Evolutionary conservation across 1,140 invertebrate genomes (phyloP).

Genomic region (Bombus terrestris): DNA sequence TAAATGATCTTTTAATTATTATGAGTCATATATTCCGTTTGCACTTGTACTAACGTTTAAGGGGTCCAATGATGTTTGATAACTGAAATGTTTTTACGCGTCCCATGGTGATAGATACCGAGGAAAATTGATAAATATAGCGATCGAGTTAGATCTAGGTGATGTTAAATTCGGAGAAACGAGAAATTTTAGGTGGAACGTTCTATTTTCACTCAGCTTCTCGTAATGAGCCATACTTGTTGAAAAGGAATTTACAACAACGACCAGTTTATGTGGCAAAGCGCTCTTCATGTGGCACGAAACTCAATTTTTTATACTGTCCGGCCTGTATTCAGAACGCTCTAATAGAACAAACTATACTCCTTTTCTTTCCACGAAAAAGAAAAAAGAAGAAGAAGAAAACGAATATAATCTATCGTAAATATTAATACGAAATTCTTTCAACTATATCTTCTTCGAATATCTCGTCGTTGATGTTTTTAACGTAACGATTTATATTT

Average conservation of each 20-base stretch:
- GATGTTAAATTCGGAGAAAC: not conserved
- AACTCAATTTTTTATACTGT: conserved; percentile 53
- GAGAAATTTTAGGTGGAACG: not conserved
- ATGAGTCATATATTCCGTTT: not conserved
- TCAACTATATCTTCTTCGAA: not conserved
- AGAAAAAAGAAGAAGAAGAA: not conserved
- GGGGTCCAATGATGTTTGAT: not conserved
- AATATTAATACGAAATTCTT: not conserved
- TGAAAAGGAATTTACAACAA: conserved; percentile 27
- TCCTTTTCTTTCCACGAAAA: conserved; percentile 18
- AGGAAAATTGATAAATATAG: not conserved
- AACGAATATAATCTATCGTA: not conserved
- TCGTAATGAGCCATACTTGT: conserved; percentile 38
- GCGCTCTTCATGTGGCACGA: conserved; percentile 30
- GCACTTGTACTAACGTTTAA: not conserved
- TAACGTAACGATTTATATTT: not conserved
- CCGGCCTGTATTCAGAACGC: conserved; percentile 52
- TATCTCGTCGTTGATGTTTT: conserved; percentile 3
- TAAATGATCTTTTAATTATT: not conserved
- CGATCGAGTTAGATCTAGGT: conserved; percentile 12
- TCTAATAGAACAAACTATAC: conserved; percentile 48
- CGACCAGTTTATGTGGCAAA: conserved; percentile 46
- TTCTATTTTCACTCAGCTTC: conserved; percentile 39
- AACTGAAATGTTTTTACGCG: not conserved
- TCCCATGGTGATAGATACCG: not conserved